These are phyloP conservation scores for Sycophaga agraensis DNA, from an alignment of 1,140 invertebrate species.

Conservation along the genomic window DNA sequence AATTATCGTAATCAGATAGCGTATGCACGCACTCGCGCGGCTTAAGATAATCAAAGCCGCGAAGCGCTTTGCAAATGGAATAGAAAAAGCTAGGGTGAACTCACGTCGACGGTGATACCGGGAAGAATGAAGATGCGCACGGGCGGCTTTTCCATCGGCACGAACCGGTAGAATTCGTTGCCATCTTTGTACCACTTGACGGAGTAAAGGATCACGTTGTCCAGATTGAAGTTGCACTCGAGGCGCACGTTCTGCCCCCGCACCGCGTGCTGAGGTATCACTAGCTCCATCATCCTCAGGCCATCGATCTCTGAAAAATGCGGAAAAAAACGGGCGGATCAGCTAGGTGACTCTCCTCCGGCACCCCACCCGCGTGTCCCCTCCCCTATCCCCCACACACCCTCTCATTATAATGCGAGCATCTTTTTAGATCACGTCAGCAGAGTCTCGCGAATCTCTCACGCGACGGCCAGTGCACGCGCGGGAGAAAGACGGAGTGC, in stretches of 20 bases:
- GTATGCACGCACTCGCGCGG: neutral
- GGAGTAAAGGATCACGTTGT: slow-evolving; percentile 70
- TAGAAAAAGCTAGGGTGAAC: too few relatives aligned
- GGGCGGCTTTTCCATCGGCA: slow-evolving; percentile 68
- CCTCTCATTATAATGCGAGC: slow-evolving; percentile 3
- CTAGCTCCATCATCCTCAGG: slow-evolving; percentile 66
- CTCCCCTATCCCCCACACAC: too few relatives aligned
- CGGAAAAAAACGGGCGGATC: neutral
- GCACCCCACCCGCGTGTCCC: too few relatives aligned
- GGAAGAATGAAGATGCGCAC: slow-evolving; percentile 64
- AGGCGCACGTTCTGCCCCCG: slow-evolving; percentile 63
- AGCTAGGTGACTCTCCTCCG: neutral
- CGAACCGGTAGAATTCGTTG: slow-evolving; percentile 78
- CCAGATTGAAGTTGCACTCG: slow-evolving; percentile 67
- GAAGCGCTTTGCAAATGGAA: too few relatives aligned
- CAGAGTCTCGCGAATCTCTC: slow-evolving; percentile 28
- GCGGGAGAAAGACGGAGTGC: slow-evolving; percentile 6
- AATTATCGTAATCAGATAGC: too few relatives aligned
- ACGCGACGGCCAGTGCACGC: slow-evolving; percentile 21
- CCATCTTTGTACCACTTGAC: slow-evolving; percentile 81
- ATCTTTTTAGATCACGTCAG: slow-evolving; percentile 27
- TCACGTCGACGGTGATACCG: slow-evolving; percentile 68
- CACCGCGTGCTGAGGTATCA: slow-evolving; percentile 68
- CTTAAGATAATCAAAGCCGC: too few relatives aligned
- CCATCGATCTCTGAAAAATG: slow-evolving; percentile 33